Evolutionary conservation across 1,140 invertebrate species (phyloP).

Genomic region (Tyrophagus putrescentiae): DNA sequence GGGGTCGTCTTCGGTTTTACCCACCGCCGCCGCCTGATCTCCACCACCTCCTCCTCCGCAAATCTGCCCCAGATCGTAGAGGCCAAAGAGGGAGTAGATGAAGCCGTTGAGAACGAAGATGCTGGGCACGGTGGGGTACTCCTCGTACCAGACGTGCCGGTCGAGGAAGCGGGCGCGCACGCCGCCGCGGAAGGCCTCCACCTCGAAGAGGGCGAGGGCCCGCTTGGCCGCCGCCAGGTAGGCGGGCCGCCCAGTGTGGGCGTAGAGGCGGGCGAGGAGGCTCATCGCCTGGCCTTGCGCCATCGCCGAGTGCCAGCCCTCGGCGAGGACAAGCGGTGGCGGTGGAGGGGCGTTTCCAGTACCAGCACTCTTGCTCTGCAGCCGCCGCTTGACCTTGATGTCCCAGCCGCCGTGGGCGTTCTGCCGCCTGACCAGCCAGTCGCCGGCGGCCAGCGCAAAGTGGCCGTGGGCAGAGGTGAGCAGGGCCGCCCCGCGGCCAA

Average conservation of each 20-base stretch:
- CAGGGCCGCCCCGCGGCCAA: constrained; percentile 67
- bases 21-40: no score
- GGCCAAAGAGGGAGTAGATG: constrained; percentile 87
- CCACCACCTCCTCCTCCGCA: no score
- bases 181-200: constrained; percentile 49
- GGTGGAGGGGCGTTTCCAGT: background rate
- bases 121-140: constrained; percentile 87
- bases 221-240: constrained; percentile 66
- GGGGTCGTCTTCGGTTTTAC: constrained; percentile 27
- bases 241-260: constrained; percentile 52
- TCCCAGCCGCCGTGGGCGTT: constrained; percentile 71
- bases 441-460: constrained; percentile 77
- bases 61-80: constrained; percentile 73
- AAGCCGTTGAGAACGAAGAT: constrained; percentile 97
- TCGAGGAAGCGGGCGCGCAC: constrained; percentile 68
- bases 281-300: constrained; percentile 93
- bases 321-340: constrained; percentile 57
- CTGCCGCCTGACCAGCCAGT: constrained; percentile 82
- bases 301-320: constrained; percentile 95
- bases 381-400: constrained; percentile 62
- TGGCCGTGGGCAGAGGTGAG: constrained; percentile 66
- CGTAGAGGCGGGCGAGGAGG: constrained; percentile 70
- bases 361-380: constrained; percentile 45
- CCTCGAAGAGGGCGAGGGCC: constrained; percentile 63
- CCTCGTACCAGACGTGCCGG: constrained; percentile 82